Evolutionary conservation across 1,140 invertebrate species (phyloP), one percentile per base, ranked within the genome.

Genomic region (Micrasema longulum): DNA sequence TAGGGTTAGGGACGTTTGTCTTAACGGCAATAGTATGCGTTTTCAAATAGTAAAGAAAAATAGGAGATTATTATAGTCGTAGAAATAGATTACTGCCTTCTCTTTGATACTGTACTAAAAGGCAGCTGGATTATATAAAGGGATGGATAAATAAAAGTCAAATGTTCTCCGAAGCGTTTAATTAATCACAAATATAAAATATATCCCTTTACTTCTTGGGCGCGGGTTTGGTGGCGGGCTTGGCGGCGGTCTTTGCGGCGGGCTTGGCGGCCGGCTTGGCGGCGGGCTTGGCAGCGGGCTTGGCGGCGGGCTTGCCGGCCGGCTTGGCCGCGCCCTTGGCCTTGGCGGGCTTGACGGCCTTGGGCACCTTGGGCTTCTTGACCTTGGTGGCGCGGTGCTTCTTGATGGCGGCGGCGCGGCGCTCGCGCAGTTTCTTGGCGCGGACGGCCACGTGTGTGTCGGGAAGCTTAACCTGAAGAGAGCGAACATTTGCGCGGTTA

Each of bases 381-480:
- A 86, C 80, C 43, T 86, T 85, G 0, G 81, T 79, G 23, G 81
- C 80, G 64, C 83, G 85, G 1, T 78, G 78, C 38, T 87, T 84
- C 67, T 87, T 82, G 12, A 88, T 84, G 14, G 84, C 83, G 45
- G 84, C 86, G 6, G 78, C 82, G 31, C 89, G 83, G 62, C 79
- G 84, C 47, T 85, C 83, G 14, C 84, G 82, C 9, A 88, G 79
- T 60, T 84, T 85, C 45, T 87, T 78, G 0, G 85, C 83, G 52
- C 83, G 85, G n/a, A 87, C 77, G 0, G 86, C 87, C n/a, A 85
- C 78, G 62, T 85, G 76, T 16, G 69, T 77, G 3, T 81, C 81
- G 1, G 87, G 80, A 31, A 90, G 80, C 53, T 84, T 85, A 22
- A 89, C 84, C n/a, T n/a, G n/a, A n/a, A n/a, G n/a, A n/a, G n/a